These are phyloP conservation scores for Chelonus insularis DNA, from an alignment of 1,140 invertebrate genomes.

Conservation along the genomic window DNA sequence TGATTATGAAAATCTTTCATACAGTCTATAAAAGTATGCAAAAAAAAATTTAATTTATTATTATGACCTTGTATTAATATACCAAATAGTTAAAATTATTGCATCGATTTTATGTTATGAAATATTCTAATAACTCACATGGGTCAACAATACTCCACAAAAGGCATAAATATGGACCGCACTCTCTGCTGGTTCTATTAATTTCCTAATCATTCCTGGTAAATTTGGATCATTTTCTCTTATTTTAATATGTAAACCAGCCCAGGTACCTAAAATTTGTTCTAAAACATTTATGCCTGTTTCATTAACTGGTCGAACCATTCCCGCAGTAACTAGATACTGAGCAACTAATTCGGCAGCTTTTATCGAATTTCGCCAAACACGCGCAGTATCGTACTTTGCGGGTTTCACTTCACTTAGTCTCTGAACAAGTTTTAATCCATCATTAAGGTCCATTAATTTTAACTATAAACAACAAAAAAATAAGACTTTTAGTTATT, in stretches of 20 bases:
- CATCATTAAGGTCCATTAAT: constrained; percentile 58
- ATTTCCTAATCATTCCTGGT: constrained; percentile 60
- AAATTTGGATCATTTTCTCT: constrained; percentile 52
- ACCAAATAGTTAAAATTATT: too few relatives aligned
- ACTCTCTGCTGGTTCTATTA: constrained; percentile 62
- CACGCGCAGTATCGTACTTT: constrained; percentile 56
- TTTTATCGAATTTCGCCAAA: constrained; percentile 60
- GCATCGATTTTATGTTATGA: too few relatives aligned
- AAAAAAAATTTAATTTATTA: too few relatives aligned
- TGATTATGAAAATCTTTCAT: too few relatives aligned
- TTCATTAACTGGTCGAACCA: constrained; percentile 60
- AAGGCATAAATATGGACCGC: constrained; percentile 65
- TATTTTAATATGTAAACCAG: constrained; percentile 52
- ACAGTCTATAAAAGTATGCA: too few relatives aligned
- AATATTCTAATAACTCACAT: too few relatives aligned
- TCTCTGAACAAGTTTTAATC: constrained; percentile 56
- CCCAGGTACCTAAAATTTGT: constrained; percentile 56
- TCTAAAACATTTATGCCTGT: constrained; percentile 60
- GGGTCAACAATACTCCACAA: constrained; percentile 61
- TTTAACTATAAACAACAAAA: constrained; percentile 50
- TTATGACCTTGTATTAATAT: too few relatives aligned
- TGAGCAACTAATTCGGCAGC: constrained; percentile 58
- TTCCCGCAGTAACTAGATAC: constrained; percentile 61
- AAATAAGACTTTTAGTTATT: too few relatives aligned
- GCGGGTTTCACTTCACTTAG: constrained; percentile 55